Evolutionary conservation across 2,888 invertebrate species (phyloP).

Genomic region (Ichneumoninae sp.): DNA sequence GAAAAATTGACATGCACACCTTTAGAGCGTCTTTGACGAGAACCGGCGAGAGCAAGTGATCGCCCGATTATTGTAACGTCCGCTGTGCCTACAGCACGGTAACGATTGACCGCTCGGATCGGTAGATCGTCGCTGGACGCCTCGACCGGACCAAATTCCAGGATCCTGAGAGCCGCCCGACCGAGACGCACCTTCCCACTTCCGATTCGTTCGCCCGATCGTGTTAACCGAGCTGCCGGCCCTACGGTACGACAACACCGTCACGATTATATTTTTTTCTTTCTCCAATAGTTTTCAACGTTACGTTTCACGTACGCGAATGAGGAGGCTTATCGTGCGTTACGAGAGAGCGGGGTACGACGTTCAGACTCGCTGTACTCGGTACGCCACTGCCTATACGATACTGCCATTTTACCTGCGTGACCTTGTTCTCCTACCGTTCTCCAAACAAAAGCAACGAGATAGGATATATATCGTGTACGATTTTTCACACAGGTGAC

Average conservation of each 20-base stretch:
- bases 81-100: not conserved
- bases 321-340: not conserved
- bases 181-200: slow-evolving; percentile 65
- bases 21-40: not conserved
- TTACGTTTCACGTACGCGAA: not conserved
- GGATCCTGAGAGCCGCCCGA: slow-evolving; percentile 56
- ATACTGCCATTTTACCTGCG: slow-evolving; percentile 76
- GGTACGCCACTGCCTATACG: slow-evolving; percentile 46
- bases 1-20: not conserved
- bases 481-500: slow-evolving; percentile 62
- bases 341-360: slow-evolving; percentile 40
- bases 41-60: slow-evolving; percentile 19
- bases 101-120: slow-evolving; percentile 34
- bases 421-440: slow-evolving; percentile 78
- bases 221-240: not conserved
- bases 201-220: slow-evolving; percentile 53
- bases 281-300: not conserved
- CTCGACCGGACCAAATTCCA: slow-evolving; percentile 47
- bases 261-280: slow-evolving; percentile 4
- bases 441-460: slow-evolving; percentile 78
- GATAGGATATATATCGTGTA: slow-evolving; percentile 52
- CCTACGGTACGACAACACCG: not conserved
- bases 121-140: slow-evolving; percentile 29
- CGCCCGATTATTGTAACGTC: not conserved
- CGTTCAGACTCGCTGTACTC: slow-evolving; percentile 40